phyloP scores from a whole-genome alignment of 2,113 vertebrate genomes.

The Varanus komodoensis region DNA sequence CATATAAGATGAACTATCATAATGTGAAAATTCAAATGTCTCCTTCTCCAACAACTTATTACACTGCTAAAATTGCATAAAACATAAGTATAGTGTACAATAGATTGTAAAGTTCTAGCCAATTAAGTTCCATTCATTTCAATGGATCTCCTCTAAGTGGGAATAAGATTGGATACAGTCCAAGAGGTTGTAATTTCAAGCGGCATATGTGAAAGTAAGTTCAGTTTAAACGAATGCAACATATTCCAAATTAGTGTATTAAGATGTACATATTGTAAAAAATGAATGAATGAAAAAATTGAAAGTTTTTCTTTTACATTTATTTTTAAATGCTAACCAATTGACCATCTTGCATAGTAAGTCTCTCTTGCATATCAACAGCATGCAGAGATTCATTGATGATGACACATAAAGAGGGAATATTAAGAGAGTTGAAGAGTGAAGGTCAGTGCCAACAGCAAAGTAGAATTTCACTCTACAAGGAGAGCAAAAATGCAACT shows the following conservation, averaged over 20 bases:
- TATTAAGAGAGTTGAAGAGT: not conserved
- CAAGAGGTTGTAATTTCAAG: not conserved
- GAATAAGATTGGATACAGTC: too few relatives aligned
- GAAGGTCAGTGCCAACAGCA: not conserved
- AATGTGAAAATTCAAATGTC: not conserved
- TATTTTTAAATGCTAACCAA: not conserved
- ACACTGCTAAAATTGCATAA: not conserved
- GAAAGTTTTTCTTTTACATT: not conserved
- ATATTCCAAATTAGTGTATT: not conserved
- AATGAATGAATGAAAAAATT: not conserved
- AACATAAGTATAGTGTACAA: not conserved
- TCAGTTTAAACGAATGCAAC: not conserved
- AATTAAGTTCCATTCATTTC: too few relatives aligned
- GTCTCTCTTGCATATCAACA: not conserved
- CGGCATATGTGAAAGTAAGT: not conserved
- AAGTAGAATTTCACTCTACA: constrained; percentile 12
- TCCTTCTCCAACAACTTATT: not conserved
- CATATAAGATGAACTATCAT: not conserved
- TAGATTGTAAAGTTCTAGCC: not conserved
- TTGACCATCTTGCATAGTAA: not conserved
- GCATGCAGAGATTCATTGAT: constrained; percentile 8
- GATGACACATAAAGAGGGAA: constrained; percentile 37
- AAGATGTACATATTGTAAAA: not conserved
- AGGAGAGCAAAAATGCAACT: constrained; percentile 10
- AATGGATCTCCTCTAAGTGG: too few relatives aligned